phyloP scores from a whole-genome alignment of 1,140 invertebrate genomes.

The Megalonaias nervosa region DNA sequence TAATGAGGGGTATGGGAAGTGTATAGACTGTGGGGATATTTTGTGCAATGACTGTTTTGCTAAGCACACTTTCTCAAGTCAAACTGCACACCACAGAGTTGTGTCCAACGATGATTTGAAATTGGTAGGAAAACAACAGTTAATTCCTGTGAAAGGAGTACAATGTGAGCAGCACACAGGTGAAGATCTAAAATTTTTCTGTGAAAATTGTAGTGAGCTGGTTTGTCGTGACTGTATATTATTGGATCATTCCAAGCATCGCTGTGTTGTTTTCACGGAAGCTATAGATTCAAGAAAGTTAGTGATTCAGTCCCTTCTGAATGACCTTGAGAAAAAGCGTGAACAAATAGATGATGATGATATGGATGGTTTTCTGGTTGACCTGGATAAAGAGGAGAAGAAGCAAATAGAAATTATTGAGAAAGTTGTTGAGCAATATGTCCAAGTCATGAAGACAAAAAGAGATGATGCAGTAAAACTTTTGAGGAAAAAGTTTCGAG shows the following conservation, averaged over 20 bases:
- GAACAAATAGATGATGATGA: neutral
- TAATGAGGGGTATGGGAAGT: constrained; percentile 7
- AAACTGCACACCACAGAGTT: constrained; percentile 20
- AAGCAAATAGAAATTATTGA: constrained; percentile 7
- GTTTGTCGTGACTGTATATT: constrained; percentile 11
- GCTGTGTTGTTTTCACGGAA: neutral
- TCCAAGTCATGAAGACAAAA: neutral
- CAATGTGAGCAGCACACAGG: neutral
- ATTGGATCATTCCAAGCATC: constrained; percentile 1
- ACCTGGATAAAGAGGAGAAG: constrained; percentile 4
- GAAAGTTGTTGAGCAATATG: neutral
- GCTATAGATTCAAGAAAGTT: neutral
- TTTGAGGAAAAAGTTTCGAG: too few species aligned
- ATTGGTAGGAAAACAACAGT: neutral
- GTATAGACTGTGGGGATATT: constrained; percentile 22
- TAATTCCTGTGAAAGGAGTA: neutral
- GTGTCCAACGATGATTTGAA: neutral
- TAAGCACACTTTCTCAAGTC: constrained; percentile 29
- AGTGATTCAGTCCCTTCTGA: neutral
- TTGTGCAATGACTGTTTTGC: constrained; percentile 22
- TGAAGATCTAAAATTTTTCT: neutral
- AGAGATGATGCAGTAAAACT: neutral
- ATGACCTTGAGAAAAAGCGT: constrained; percentile 4
- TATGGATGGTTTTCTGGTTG: neutral
- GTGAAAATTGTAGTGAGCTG: constrained; percentile 3